Conservation (phyloP, 2,113 vertebrate genomes). For the Spilogale gracilis region DNA sequence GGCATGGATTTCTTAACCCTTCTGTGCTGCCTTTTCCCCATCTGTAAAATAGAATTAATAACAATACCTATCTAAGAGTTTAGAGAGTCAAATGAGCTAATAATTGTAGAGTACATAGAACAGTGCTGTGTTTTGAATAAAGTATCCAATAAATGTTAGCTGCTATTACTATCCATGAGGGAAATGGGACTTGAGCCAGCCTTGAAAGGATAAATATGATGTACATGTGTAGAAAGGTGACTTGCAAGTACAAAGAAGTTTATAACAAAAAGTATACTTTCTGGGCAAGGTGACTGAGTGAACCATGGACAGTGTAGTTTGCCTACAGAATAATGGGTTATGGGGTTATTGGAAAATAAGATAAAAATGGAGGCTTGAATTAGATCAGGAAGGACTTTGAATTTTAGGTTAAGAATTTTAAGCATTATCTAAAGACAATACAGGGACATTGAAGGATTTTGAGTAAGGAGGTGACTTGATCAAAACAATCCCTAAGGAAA, state of each 20-base stretch:
- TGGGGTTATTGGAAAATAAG: slow-evolving; percentile 43
- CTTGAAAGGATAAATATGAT: slow-evolving; percentile 56
- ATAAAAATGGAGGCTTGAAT: slow-evolving; percentile 14
- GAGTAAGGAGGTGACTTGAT: slow-evolving; percentile 47
- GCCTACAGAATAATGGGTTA: slow-evolving; percentile 49
- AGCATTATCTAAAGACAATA: slow-evolving; percentile 33
- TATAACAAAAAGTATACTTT: slow-evolving; percentile 12
- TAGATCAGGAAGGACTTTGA: slow-evolving; percentile 39
- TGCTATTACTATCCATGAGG: neutral
- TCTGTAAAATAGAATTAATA: slow-evolving; percentile 38
- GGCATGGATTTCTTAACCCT: neutral
- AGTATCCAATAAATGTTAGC: slow-evolving; percentile 34
- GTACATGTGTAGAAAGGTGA: slow-evolving; percentile 35
- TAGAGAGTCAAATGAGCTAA: slow-evolving; percentile 15
- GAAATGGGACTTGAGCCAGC: neutral
- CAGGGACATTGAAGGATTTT: slow-evolving; percentile 39
- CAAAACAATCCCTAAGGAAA: slow-evolving; percentile 63
- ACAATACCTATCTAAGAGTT: slow-evolving; percentile 39
- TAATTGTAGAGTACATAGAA: neutral
- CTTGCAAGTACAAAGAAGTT: neutral
- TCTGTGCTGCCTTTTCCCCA: neutral
- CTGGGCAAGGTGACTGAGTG: slow-evolving; percentile 16
- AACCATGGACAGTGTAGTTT: slow-evolving; percentile 39
- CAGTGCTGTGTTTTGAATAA: slow-evolving; percentile 29
- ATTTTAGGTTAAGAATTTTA: slow-evolving; percentile 58